Conservation (phyloP, 2,888 invertebrate genomes). For the Mythimna vitellina region DNA sequence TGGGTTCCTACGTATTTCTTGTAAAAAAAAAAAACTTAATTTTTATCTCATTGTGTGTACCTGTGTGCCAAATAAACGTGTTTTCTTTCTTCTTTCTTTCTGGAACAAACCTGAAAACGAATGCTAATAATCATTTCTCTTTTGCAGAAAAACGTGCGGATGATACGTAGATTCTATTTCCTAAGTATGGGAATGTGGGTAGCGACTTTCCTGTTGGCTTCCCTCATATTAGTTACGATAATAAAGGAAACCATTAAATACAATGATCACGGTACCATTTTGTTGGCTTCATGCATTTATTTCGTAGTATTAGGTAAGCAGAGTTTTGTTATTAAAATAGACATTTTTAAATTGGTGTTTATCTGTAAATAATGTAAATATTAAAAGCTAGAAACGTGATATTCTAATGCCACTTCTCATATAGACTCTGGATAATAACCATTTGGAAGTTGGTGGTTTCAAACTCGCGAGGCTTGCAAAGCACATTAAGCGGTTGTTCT, state of each 20-base stretch:
- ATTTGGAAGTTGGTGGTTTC: neutral
- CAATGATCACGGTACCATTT: rapidly evolving
- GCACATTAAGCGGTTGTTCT: neutral
- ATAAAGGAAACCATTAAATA: rapidly evolving
- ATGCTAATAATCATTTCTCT: neutral
- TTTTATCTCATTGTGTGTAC: too few species aligned
- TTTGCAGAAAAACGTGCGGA: slow-evolving; percentile 35
- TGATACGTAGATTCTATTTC: slow-evolving; percentile 21
- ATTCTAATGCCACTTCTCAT: too few species aligned
- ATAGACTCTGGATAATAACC: too few species aligned
- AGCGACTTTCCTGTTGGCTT: neutral
- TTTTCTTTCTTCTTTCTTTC: too few species aligned
- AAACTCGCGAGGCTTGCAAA: neutral
- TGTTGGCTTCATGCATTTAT: neutral
- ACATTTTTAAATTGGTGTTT: neutral
- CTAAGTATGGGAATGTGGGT: slow-evolving; percentile 21
- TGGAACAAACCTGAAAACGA: neutral
- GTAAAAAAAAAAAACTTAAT: too few species aligned
- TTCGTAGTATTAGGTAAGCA: slow-evolving; percentile 10
- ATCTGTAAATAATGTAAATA: too few species aligned
- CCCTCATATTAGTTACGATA: rapidly evolving
- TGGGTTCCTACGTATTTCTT: too few species aligned
- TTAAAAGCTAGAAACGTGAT: too few species aligned
- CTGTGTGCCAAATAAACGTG: too few species aligned
- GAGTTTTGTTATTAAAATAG: neutral